Conservation (phyloP, 2,797 vertebrate species). For the Fistularia tabacaria region DNA sequence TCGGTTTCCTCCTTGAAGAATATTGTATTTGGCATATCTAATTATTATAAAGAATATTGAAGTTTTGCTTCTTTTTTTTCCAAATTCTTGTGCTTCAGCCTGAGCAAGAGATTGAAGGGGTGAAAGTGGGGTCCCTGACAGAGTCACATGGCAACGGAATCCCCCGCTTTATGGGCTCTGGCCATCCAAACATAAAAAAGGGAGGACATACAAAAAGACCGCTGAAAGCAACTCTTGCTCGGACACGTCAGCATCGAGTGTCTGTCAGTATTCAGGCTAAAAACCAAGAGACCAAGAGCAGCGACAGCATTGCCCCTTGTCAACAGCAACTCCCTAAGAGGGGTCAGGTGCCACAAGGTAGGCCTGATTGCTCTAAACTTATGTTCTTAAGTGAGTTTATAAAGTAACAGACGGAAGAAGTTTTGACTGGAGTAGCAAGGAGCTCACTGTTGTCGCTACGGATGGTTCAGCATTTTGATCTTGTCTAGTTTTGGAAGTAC, state of each 20-base stretch:
- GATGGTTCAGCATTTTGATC: background rate
- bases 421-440: no score
- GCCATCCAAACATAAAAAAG: constrained; percentile 63
- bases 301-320: constrained; percentile 8
- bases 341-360: constrained; percentile 37
- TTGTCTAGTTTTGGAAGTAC: background rate
- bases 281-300: constrained; percentile 31
- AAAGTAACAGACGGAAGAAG: no score
- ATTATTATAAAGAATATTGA: no score
- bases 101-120: constrained; percentile 59
- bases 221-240: constrained; percentile 46
- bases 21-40: no score
- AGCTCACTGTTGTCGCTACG: background rate
- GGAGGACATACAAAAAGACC: constrained; percentile 32
- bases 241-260: constrained; percentile 18
- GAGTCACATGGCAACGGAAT: constrained; percentile 77
- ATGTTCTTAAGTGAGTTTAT: background rate
- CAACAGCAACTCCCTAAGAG: constrained; percentile 16
- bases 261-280: constrained; percentile 27
- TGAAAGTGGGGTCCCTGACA: constrained; percentile 72
- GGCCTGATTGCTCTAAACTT: background rate
- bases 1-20: no score
- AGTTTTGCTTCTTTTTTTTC: no score
- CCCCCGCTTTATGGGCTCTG: constrained; percentile 62
- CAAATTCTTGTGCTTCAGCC: constrained; percentile 39